Evolutionary conservation across 2,113 vertebrate species (phyloP), one percentile per base, ranked within the genome.

Genomic region (Theristicus caerulescens): DNA sequence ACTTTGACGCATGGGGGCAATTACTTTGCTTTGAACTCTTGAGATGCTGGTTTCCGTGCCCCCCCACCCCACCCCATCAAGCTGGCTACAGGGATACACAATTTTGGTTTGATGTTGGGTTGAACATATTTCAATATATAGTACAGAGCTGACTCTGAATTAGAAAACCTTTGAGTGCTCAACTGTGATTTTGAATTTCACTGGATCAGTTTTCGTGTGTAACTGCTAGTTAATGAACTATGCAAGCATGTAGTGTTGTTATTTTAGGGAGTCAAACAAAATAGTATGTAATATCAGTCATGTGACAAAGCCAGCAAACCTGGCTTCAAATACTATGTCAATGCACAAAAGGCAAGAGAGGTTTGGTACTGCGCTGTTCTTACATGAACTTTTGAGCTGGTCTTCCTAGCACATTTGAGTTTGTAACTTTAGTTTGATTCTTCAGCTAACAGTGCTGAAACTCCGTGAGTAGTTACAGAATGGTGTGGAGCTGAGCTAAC

Each of bases 251-350:
- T 8, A 44, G 59, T 32, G 32, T 11, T 47, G 74, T 20, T 55
- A 40, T 51, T 31, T 7, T 13, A 57, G 49, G 47, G 57, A 59
- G 7, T n/a, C 70, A 66, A 52, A 44, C 34, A 32, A 31, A 61
- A 55, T 10, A 0, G 5, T 16, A 20, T 13, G 27, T 19, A 10
- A 8, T 4, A 2, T 34, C 66, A 57, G 31, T 65, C 20, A 1
- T 14, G 49, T 1, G 1, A 24, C 70, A 38, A 62, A 90, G 10
- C 7, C 10, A 4, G 34, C 27, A 27, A 54, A 49, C 26, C 42
- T 67, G 55, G 25, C 66, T 47, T 46, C 21, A 80, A 82, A 77
- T 40, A 34, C 20, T 19, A 2, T 0, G 3, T 55, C 86, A 8
- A 2, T 8, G 61, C 49, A 22, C 34, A 21, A 8, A n/a, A 65